Evolutionary conservation across 2,888 invertebrate genomes (phyloP).

Genomic region (Folsomia manolachei): DNA sequence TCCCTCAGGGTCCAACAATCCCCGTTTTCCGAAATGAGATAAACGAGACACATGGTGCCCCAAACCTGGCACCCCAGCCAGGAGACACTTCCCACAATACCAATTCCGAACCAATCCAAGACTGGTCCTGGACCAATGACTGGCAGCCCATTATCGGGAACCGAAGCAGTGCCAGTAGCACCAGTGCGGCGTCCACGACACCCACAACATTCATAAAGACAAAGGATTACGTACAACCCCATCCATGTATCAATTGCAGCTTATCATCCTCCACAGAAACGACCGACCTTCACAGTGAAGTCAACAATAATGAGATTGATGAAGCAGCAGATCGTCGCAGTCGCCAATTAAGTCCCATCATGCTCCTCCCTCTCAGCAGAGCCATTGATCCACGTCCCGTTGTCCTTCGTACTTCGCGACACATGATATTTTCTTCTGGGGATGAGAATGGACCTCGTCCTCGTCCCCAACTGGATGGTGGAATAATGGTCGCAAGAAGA

Average conservation of each 20-base stretch:
- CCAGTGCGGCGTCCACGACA: not conserved
- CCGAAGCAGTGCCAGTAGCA: not conserved
- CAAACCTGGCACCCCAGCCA: not conserved
- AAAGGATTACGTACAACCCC: not conserved
- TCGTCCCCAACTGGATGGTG: too few relatives aligned
- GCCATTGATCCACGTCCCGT: slow-evolving; percentile 14
- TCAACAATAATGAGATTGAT: slow-evolving; percentile 13
- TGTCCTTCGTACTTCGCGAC: not conserved
- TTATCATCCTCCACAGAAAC: too few relatives aligned
- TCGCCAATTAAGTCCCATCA: not conserved
- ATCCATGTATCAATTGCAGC: not conserved
- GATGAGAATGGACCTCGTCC: not conserved
- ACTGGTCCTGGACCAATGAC: slow-evolving; percentile 16
- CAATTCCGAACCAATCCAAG: not conserved
- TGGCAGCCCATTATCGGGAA: slow-evolving; percentile 19
- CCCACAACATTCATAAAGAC: not conserved
- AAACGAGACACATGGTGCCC: not conserved
- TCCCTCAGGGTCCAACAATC: not conserved
- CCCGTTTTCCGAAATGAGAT: slow-evolving; percentile 7
- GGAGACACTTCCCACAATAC: not conserved
- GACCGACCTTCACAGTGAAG: not conserved
- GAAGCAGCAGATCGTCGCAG: not conserved
- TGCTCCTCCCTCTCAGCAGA: slow-evolving; percentile 10
- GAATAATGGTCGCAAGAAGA: too few relatives aligned
- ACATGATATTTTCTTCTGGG: not conserved